phyloP scores from a whole-genome alignment of 2,113 vertebrate species.

The Tachuris rubrigastra region DNA sequence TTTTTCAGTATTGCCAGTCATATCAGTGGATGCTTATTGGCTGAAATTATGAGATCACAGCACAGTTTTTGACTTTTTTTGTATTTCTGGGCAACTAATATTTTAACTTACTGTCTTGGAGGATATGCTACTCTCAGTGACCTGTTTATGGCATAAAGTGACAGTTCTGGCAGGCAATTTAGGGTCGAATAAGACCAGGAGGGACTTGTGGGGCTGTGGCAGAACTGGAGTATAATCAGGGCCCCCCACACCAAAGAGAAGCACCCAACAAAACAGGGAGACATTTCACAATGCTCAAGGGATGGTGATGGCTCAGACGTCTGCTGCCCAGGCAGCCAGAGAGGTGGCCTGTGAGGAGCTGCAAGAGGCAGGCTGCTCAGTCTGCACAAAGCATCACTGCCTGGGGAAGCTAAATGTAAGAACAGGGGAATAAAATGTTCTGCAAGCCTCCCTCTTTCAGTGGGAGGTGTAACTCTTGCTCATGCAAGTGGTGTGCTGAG shows the following conservation, averaged over 20 bases:
- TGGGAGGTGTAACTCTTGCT: background rate
- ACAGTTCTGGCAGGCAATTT: background rate
- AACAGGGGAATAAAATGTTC: background rate
- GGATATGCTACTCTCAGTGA: background rate
- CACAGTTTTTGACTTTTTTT: background rate
- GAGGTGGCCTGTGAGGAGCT: background rate
- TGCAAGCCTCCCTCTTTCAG: background rate
- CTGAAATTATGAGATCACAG: background rate
- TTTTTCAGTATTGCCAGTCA: background rate
- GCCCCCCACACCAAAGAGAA: background rate
- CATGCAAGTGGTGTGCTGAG: background rate
- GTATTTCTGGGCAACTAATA: background rate
- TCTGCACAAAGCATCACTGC: background rate
- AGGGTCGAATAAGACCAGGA: background rate
- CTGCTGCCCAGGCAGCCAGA: background rate
- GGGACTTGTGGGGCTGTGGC: rapidly evolving
- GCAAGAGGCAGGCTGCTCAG: background rate
- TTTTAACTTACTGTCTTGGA: background rate
- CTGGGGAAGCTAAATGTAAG: background rate
- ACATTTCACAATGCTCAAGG: background rate
- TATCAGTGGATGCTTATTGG: background rate
- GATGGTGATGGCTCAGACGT: background rate
- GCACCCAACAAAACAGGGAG: background rate
- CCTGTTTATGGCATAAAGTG: background rate
- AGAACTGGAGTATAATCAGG: background rate